Conservation (phyloP, 2,113 vertebrate genomes). For the Thymallus thymallus region DNA sequence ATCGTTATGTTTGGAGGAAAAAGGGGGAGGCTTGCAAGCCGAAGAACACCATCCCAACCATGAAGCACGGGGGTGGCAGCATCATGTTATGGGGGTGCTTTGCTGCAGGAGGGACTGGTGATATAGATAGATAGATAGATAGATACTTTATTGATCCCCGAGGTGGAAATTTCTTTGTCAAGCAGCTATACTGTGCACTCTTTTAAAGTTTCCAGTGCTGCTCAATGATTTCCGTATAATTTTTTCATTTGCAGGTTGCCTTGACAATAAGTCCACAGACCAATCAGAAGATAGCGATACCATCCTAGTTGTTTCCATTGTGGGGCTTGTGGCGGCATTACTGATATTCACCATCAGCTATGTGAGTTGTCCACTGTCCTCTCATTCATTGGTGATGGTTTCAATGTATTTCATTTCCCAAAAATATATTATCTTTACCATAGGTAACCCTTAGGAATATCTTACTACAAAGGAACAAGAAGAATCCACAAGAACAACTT, state of each 20-base stretch:
- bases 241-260: constrained; percentile 40
- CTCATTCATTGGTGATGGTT: no score
- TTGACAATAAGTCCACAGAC: not conserved
- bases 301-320: constrained; percentile 27
- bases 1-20: no score
- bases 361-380: constrained; percentile 56
- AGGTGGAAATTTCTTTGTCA: no score
- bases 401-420: not conserved
- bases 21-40: no score
- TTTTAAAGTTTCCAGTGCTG: not conserved
- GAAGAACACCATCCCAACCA: no score
- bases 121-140: no score
- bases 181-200: no score
- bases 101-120: no score
- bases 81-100: no score
- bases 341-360: constrained; percentile 52
- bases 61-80: no score
- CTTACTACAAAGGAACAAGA: constrained; percentile 31
- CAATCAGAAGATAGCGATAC: not conserved
- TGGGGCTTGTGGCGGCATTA: constrained; percentile 46
- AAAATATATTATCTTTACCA: not conserved
- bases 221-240: not conserved
- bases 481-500: constrained; percentile 9
- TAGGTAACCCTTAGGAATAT: constrained; percentile 55
- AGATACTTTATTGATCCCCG: no score